Evolutionary conservation across 2,888 invertebrate species (phyloP).

Genomic region (Dinocampus coccinellae): DNA sequence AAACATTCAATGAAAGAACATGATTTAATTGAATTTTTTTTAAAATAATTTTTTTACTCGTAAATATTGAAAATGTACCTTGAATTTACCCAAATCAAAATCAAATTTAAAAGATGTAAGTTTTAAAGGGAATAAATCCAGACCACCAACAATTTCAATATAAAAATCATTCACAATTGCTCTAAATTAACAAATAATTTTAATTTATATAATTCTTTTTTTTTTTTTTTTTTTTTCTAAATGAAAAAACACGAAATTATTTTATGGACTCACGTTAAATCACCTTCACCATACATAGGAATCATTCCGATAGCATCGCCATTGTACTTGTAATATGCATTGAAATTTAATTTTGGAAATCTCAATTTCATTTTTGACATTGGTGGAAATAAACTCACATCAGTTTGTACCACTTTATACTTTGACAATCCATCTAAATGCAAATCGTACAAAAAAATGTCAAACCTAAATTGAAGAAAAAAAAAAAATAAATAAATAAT

Average conservation of each 20-base stretch:
- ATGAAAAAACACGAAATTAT: background rate
- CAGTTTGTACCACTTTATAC: conserved; percentile 40
- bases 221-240: no score
- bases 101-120: conserved; percentile 6
- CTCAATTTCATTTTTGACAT: conserved; percentile 32
- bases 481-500: background rate
- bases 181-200: conserved; percentile 37
- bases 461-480: conserved; percentile 19
- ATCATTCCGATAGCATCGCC: background rate
- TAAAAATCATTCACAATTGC: background rate
- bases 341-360: conserved; percentile 39
- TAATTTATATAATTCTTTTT: no score
- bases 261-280: conserved; percentile 42
- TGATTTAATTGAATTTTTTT: background rate
- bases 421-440: conserved; percentile 36
- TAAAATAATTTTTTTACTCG: background rate
- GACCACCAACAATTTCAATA: conserved; percentile 15
- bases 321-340: conserved; percentile 37
- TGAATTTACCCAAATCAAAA: background rate
- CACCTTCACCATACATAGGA: conserved; percentile 43
- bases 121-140: background rate
- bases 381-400: conserved; percentile 18
- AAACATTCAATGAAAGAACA: background rate
- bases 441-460: conserved; percentile 33
- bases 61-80: background rate